Evolutionary conservation across 2,797 vertebrate species (phyloP).

Genomic region (Arremon brunneinucha): DNA sequence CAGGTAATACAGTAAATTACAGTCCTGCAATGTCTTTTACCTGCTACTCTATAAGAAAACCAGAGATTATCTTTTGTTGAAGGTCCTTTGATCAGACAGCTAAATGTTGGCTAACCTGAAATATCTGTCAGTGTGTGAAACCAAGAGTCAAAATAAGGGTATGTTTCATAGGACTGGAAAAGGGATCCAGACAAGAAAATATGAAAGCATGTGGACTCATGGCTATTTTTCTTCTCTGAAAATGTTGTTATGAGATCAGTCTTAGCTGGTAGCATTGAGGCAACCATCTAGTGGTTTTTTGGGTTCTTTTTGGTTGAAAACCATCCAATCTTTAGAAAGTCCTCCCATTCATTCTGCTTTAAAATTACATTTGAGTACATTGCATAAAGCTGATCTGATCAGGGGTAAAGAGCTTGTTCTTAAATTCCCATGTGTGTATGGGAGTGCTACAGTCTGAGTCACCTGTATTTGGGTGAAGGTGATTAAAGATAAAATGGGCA

Average conservation of each 20-base stretch:
- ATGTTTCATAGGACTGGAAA: not conserved
- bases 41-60: not conserved
- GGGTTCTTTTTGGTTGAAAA: not conserved
- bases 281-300: not conserved
- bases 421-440: not conserved
- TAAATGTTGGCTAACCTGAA: not conserved
- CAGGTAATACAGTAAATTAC: not conserved
- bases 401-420: not conserved
- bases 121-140: not conserved
- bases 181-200: not conserved
- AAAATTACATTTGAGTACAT: not conserved
- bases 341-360: not conserved
- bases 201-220: not conserved
- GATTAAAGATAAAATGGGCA: not conserved
- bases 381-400: not conserved
- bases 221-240: not conserved
- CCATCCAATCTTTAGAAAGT: not conserved
- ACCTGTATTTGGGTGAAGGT: not conserved
- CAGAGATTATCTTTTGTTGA: not conserved
- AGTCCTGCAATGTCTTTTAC: not conserved
- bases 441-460: not conserved
- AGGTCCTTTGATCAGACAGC: not conserved
- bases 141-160: not conserved
- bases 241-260: not conserved
- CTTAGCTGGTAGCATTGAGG: not conserved